Evolutionary conservation across 2,888 invertebrate species (phyloP).

Genomic region (Epinotia nisella): DNA sequence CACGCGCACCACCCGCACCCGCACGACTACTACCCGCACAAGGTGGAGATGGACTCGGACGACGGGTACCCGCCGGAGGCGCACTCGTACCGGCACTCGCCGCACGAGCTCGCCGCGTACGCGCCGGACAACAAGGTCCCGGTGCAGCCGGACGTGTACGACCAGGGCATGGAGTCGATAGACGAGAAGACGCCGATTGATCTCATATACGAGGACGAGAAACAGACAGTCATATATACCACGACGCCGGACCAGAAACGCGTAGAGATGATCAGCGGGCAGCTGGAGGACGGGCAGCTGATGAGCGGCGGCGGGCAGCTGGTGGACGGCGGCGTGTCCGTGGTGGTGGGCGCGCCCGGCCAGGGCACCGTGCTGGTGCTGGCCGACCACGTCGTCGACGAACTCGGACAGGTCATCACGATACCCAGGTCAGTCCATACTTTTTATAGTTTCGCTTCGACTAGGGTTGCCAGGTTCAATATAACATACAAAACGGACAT

Average conservation of each 20-base stretch:
- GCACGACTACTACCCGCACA: conserved; percentile 86
- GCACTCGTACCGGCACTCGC: conserved; percentile 84
- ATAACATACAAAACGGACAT: background rate
- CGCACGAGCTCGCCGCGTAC: conserved; percentile 80
- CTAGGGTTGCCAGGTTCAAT: background rate
- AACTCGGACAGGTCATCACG: conserved; percentile 87
- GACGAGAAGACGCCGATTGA: conserved; percentile 91
- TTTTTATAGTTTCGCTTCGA: background rate
- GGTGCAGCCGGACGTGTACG: conserved; percentile 81
- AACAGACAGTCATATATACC: conserved; percentile 93
- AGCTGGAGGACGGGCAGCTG: conserved; percentile 84
- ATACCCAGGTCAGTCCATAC: conserved; percentile 84
- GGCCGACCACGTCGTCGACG: conserved; percentile 89
- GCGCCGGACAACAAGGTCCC: conserved; percentile 85
- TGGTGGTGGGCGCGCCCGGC: conserved; percentile 79
- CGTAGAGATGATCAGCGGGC: conserved; percentile 91
- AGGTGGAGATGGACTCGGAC: conserved; percentile 86
- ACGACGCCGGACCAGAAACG: conserved; percentile 91
- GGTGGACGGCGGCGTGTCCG: conserved; percentile 82
- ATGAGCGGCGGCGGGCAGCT: conserved; percentile 80
- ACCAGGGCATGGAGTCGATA: conserved; percentile 80
- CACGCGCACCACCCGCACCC: conserved; percentile 71
- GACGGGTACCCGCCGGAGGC: conserved; percentile 86
- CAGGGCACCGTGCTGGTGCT: conserved; percentile 88
- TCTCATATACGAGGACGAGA: conserved; percentile 93